These are phyloP conservation scores for Campylomormyrus tamandua DNA, from an alignment of 2,113 vertebrate genomes.

Conservation along the genomic window DNA sequence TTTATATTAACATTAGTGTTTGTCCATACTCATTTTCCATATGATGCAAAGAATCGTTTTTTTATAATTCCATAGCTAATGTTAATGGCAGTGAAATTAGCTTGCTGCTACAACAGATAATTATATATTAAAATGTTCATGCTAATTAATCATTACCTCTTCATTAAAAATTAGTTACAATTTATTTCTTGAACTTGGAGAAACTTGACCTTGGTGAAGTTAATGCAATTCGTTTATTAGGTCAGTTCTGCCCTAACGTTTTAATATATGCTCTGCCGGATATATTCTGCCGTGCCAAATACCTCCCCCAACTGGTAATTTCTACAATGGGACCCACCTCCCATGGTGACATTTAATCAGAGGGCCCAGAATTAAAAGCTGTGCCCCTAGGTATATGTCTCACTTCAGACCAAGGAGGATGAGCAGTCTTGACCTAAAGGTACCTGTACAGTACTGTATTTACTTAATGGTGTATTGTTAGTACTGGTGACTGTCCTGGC, in stretches of 20 bases:
- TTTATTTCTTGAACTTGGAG: not conserved
- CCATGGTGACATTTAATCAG: not conserved
- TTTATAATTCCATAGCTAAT: not conserved
- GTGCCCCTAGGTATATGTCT: not conserved
- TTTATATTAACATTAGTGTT: not conserved
- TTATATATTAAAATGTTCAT: not conserved
- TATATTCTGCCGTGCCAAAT: not conserved
- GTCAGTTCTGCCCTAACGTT: not conserved
- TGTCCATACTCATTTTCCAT: not conserved
- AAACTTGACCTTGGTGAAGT: not conserved
- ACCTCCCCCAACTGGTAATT: not conserved
- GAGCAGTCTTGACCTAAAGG: not conserved
- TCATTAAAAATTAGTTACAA: not conserved
- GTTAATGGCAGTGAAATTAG: not conserved
- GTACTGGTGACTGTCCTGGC: not conserved
- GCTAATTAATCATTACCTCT: not conserved
- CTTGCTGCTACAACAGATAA: not conserved
- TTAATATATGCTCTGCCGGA: not conserved
- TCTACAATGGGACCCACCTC: not conserved
- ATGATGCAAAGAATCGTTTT: not conserved
- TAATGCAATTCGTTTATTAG: not conserved
- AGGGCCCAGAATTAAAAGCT: not conserved
- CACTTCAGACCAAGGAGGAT: not conserved
- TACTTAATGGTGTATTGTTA: not conserved
- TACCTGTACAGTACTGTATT: not conserved